These are phyloP conservation scores for Margarornis squamiger DNA, from an alignment of 2,797 vertebrate genomes.

Conservation along the genomic window DNA sequence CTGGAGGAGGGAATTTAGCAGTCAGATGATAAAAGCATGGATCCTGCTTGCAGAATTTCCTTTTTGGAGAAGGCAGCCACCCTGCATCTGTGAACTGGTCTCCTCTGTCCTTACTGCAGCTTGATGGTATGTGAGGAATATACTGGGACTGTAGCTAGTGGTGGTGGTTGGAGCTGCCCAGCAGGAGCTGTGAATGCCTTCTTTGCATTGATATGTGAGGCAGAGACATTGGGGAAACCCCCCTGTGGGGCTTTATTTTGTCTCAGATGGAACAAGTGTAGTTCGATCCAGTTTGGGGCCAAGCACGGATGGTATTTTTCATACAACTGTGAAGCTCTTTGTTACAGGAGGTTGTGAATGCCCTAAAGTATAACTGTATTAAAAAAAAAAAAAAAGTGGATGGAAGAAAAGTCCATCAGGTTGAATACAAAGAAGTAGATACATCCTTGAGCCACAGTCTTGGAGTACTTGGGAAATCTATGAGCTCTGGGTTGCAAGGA, in stretches of 20 bases:
- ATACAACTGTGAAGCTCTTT: background rate
- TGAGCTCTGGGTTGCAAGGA: background rate
- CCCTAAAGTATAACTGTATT: background rate
- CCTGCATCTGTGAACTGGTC: background rate
- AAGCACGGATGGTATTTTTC: background rate
- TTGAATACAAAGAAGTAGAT: background rate
- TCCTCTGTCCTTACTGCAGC: background rate
- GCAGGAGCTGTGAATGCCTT: background rate
- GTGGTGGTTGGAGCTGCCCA: background rate
- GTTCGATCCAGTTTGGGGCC: background rate
- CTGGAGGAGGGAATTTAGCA: background rate
- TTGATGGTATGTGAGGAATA: background rate
- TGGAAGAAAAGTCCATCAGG: background rate
- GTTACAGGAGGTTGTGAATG: background rate
- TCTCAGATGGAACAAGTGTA: rapidly evolving
- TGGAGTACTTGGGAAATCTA: background rate
- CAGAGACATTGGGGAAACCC: background rate
- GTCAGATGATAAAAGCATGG: background rate
- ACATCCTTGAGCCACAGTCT: background rate
- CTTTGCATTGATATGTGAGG: background rate
- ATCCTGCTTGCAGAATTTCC: background rate
- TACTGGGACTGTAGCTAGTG: rapidly evolving
- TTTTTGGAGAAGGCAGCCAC: background rate
- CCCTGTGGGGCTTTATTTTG: background rate
- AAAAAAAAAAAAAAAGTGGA: background rate